phyloP scores from a whole-genome alignment of 1,140 invertebrate genomes.

The Brachionus angularis region DNA sequence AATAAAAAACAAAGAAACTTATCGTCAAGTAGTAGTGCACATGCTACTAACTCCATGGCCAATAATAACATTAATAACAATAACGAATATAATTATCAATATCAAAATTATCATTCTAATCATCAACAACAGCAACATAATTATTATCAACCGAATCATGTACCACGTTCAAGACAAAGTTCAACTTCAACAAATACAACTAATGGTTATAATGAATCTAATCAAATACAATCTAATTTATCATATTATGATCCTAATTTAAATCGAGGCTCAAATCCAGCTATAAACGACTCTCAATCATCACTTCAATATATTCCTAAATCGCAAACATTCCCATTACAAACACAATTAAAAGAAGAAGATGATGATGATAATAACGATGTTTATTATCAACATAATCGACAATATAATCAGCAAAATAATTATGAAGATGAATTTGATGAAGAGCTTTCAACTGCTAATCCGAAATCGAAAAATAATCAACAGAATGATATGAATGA shows the following conservation, averaged over 20 bases:
- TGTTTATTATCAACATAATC: neutral
- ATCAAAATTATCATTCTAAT: neutral
- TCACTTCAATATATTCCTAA: neutral
- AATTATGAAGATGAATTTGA: neutral
- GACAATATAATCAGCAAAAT: neutral
- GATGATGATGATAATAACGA: no score
- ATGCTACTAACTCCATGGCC: no score
- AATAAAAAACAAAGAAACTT: no score
- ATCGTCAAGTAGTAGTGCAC: no score
- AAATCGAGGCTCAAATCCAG: no score
- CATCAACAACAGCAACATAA: neutral
- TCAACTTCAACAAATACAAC: conserved; percentile 9
- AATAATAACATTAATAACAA: no score
- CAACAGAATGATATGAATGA: neutral
- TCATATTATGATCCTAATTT: no score
- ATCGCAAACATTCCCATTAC: neutral
- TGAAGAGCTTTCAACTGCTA: conserved; percentile 1
- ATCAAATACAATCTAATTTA: no score
- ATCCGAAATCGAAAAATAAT: neutral
- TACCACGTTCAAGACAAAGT: neutral
- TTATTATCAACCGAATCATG: neutral
- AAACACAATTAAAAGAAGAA: no score
- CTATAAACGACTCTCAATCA: no score
- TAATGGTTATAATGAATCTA: no score
- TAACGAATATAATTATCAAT: no score